Conservation (phyloP, 2,113 vertebrate genomes). For the Donacobius atricapilla region DNA sequence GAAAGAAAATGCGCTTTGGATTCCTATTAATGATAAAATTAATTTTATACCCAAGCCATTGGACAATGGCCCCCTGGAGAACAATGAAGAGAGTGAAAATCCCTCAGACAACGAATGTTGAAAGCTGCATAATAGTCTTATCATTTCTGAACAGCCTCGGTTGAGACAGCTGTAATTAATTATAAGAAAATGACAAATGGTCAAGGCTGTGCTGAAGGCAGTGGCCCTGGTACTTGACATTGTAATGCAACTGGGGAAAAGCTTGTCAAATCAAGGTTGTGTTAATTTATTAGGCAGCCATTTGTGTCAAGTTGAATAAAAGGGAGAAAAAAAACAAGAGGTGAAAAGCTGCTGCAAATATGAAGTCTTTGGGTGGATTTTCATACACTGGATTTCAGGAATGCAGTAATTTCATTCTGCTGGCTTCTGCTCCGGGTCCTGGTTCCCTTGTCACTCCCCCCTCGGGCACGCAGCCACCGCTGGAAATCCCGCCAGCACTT, state of each 20-base stretch:
- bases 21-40: background rate
- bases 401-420: background rate
- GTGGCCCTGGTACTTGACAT: constrained; percentile 27
- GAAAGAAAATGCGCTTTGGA: background rate
- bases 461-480: background rate
- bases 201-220: constrained; percentile 27
- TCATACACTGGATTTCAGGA: background rate
- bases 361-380: background rate
- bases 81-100: background rate
- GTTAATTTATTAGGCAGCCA: constrained; percentile 47
- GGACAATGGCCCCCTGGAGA: background rate
- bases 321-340: background rate
- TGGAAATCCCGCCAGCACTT: background rate
- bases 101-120: background rate
- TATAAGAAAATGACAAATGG: constrained; percentile 55
- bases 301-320: background rate
- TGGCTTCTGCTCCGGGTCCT: background rate
- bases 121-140: constrained; percentile 38
- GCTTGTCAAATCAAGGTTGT: constrained; percentile 49
- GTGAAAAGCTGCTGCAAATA: background rate
- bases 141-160: background rate
- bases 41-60: background rate
- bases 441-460: background rate
- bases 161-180: constrained; percentile 60
- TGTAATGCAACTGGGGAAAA: background rate